Base-by-base conservation (phyloP, 2,888 invertebrate species). In the Scelioninae gen. 2 region DNA sequence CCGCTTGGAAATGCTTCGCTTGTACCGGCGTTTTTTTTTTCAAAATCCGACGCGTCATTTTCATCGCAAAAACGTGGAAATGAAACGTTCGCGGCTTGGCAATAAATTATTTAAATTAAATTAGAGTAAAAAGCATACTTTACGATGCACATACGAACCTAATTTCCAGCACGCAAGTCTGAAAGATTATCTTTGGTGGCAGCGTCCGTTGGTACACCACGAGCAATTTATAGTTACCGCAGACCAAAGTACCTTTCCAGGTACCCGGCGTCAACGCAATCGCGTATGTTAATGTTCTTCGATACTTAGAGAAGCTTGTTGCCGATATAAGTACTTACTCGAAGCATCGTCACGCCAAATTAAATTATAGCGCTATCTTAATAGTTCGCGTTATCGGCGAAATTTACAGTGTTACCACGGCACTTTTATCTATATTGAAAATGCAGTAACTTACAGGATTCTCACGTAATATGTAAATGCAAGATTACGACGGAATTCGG, bases 171-270 rank as follows among this genome's bases (percentile, higher is more conserved):
- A 78, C 77, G 76, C 77, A 70, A 79, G 58, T 61, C 50, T 68
- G 58, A 68, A 76, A 78, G 77, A 78, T 78, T 77, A 78, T 74
- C 75, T 72, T 46, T 65, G 45, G 52, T 77, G 67, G 73, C 75
- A 61, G 68, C 45, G 57, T 68, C 72, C 68, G 65, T 76, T 75
- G 60, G 75, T 76, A 61, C 65, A 60, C 65, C 77, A 70, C 65
- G 77, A 71, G 68, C 71, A 79, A 80, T 76, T 73, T 78, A 73
- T 73, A 77, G 76, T 79, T 74, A 75, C 63, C 69, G 39, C 64
- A 39, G 16, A 69, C 70, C 70, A 76, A 76, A 74, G 72, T 70
- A 73, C 76, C 70, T 74, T 76, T 70, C 60, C 73, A 67, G 73
- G 69, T 74, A 74, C 46, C 48, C 58, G 60, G 63, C 46, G 52